These are phyloP conservation scores for Masnerella sp. DNA, from an alignment of 2,888 invertebrate genomes.

Conservation along the genomic window DNA sequence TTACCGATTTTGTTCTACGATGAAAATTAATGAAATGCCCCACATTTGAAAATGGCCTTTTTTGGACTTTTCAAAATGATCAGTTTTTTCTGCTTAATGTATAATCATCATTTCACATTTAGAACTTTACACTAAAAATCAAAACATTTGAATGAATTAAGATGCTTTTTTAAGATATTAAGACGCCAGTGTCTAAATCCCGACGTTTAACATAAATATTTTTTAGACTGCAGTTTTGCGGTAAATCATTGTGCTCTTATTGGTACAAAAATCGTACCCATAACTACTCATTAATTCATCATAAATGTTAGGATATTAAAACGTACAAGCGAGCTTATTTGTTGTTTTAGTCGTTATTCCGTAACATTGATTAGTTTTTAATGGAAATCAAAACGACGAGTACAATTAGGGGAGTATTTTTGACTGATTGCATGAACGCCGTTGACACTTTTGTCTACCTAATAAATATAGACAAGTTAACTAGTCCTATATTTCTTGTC, in stretches of 20 bases:
- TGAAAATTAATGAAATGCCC: no score
- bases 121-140: no score
- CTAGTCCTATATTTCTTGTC: constrained; percentile 61
- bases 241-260: constrained; percentile 43
- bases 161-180: no score
- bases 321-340: constrained; percentile 11
- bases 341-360: constrained; percentile 22
- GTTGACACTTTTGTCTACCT: constrained; percentile 59
- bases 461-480: constrained; percentile 60
- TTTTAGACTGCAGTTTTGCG: constrained; percentile 31
- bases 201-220: no score
- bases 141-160: no score
- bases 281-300: constrained; percentile 56
- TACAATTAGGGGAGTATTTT: constrained; percentile 39
- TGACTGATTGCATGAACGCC: constrained; percentile 39
- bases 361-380: constrained; percentile 46
- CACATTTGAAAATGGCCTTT: no score
- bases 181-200: no score
- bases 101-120: no score
- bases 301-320: constrained; percentile 28
- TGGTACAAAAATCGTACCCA: constrained; percentile 36
- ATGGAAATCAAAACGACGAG: constrained; percentile 24
- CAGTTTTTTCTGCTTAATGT: no score
- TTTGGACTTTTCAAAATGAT: no score
- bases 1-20: no score